Base-by-base conservation (phyloP, 2,797 vertebrate species). In the Galago senegalensis region DNA sequence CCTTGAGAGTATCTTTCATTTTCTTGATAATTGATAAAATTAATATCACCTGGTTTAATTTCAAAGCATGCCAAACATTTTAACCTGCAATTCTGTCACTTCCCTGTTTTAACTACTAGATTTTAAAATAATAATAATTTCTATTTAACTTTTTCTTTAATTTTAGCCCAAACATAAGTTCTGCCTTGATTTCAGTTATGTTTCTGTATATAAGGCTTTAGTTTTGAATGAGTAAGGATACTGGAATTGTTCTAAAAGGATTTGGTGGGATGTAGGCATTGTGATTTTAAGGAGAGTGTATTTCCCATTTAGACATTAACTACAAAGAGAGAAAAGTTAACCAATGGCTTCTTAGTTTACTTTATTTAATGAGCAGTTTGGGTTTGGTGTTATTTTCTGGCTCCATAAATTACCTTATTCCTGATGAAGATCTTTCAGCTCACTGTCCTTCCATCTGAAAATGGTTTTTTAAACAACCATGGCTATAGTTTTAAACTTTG, bases 101-200 rank as follows among this genome's bases (percentile, higher is more conserved):
- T 86, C 23, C 63, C 27, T n/a, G 37, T 93, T 94, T 94, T 95
- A 96, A 67, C 9, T 34, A 63, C 87, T 97, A 43, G 46, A 91
- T 96, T 96, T 95, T 69, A 65, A 96, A 80, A 96, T 93, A 95
- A 85, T 86, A 92, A 49, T 92, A 61, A 84, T 76, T 87, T 96
- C 61, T 90, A 6, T 53, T 87, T 73, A 92, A 75, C 7, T 77
- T 25, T 75, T n/a, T 69, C 73, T 29, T 31, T 1, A 81, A 29
- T 80, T 96, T 60, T 25, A 87, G 89, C 69, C n/a, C 91, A 96
- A 96, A 87, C 58, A 20, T 73, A 40, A 83, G 14, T 20, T 79
- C 75, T 80, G 13, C 89, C 88, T 43, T 72, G 14, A 46, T 77
- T 79, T 72, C 4, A 5, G 21, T 49, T 92, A 17, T 72, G 0